A percentile compares a stretch with the other conserved stretches of the same genome.
Conservation (phyloP, 1,140 invertebrate genomes). For the Pantala flavescens region DNA sequence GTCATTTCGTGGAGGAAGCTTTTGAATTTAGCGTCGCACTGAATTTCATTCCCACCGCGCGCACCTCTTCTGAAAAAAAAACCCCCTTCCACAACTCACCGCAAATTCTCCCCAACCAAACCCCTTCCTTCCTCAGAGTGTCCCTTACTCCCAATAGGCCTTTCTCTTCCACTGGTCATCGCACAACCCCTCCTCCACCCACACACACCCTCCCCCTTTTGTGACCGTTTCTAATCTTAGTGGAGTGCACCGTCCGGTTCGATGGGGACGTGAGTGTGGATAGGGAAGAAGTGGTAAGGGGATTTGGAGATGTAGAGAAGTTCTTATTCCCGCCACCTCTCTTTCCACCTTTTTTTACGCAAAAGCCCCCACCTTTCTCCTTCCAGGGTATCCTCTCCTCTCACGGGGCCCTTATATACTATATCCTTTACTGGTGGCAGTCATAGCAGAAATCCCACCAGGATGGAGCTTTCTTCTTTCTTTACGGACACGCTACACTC, state of each 20-base stretch:
- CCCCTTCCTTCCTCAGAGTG: background rate
- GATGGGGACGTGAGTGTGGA: background rate
- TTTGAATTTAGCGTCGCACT: background rate
- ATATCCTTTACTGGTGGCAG: too few species aligned
- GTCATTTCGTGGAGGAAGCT: background rate
- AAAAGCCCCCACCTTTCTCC: background rate
- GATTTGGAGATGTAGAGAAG: background rate
- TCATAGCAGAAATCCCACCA: too few species aligned
- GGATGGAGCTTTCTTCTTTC: too few species aligned
- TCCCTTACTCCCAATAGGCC: background rate
- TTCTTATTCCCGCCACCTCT: background rate
- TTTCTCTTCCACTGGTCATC: background rate
- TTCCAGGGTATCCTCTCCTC: background rate
- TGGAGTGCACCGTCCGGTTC: background rate
- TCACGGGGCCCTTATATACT: background rate
- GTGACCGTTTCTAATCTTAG: slow-evolving; percentile 1
- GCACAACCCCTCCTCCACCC: background rate
- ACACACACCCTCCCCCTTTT: background rate
- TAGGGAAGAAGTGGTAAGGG: background rate
- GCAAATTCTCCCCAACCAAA: background rate
- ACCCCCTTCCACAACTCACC: background rate
- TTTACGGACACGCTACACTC: too few species aligned
- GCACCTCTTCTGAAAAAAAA: background rate
- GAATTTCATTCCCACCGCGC: background rate
- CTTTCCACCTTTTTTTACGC: background rate